Evolutionary conservation across 2,113 vertebrate species (phyloP), one percentile per base, ranked within the genome.

Genomic region (Reinhardtius hippoglossoides): DNA sequence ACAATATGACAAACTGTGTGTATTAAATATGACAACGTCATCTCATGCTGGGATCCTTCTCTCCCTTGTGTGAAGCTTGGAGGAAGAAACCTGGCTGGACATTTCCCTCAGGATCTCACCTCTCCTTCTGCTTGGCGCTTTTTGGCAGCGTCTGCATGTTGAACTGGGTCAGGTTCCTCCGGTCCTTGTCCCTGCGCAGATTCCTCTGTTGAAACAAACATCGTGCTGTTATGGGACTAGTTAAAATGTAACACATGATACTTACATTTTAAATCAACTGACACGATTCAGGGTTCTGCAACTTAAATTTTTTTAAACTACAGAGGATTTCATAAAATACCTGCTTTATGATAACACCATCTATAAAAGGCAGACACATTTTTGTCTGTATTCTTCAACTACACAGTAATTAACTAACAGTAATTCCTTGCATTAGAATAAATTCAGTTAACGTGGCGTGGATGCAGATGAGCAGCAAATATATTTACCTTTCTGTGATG

Each of bases 71-170:
- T 44, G 18, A n/a, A 21, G 7, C 23, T 13, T 21, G n/a, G 16
- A 24, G 58, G 24, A 23, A 3, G 24, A 27, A 21, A 14, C 6
- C 10, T 37, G 35, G 10, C 24, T 5, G 14, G 13, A 58, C 18
- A 5, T 5, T 16, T 50, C 23, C n/a, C 8, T 20, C 18, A 23
- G 27, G n/a, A 6, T 3, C 94, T 94, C 86, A 97, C 97, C 97
- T 97, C 93, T 99, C 98, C 77, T 99, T 99, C 87, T 99, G 98
- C 92, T 99, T 99, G 87, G 98, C 98, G 0, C 98, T 98, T 94
- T 99, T 99, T 0, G 98, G 97, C 54, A 99, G 93, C 0, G 97
- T 99, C 93, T 99, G 98, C 94, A 99, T 95, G 92, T 98, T 99
- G 93, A 99, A 98, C 76, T 98, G 97, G 13, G 97, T 94, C 94